Base-by-base conservation (phyloP, 2,113 vertebrate species). In the Papio anubis region DNA sequence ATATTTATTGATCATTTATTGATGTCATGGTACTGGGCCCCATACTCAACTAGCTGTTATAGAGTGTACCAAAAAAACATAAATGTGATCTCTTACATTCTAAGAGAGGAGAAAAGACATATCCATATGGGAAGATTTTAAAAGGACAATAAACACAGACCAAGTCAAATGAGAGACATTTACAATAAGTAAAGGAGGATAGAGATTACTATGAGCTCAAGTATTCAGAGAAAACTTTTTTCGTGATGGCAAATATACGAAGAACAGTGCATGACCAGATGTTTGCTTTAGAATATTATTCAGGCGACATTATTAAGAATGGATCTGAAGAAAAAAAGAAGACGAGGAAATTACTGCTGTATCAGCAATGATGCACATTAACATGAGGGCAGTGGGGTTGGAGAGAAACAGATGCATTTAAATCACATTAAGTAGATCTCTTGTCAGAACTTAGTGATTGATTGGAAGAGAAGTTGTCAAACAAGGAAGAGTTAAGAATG, bases 211-310 rank as follows among this genome's bases (percentile, higher is more conserved):
- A 3, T 40, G 48, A 38, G 1, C 35, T 59, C 59, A 76, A 30
- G 25, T 17, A 5, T 23, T 82, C 35, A 48, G 23, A 85, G 82
- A 45, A 86, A 55, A 52, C 27, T 30, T 5, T 38, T 61, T 38
- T 76, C 8, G 3, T 9, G 5, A 73, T 25, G 45, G 8, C 57
- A 57, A 21, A 18, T 72, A 52, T 72, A 12, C 5, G 2, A 81
- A 45, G 27, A 61, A 20, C 3, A 1, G 1, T 6, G 10, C 18
- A 4, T 5, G 17, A 5, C 16, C 17, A 48, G 27, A 55, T 14
- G 1, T n/a, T 61, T 92, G 4, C 35, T 95, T 76, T 35, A 88
- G 50, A 75, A 20, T 59, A 27, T 13, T 25, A 40, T 25, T 79
- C 52, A 27, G 48, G 81, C 12, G 21, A 61, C 21, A 81, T 66